phyloP scores from a whole-genome alignment of 2,113 vertebrate species.

The Indri indri region DNA sequence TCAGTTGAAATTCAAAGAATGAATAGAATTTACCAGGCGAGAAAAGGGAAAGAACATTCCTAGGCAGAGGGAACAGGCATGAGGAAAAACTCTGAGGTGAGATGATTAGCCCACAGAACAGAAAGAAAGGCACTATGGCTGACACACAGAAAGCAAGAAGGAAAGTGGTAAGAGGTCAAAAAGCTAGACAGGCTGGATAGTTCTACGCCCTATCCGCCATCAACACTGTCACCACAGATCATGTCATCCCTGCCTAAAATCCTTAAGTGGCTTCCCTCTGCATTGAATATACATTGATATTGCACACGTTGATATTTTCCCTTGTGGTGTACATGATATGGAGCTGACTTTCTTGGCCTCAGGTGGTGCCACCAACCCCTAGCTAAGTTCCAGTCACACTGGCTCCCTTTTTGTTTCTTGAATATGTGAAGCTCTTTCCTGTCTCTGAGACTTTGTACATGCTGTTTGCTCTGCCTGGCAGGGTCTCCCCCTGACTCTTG shows the following conservation, averaged over 20 bases:
- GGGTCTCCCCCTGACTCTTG: neutral
- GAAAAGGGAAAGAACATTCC: neutral
- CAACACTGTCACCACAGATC: neutral
- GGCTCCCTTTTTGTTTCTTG: neutral
- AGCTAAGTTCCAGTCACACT: neutral
- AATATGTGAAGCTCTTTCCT: neutral
- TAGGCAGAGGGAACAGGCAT: neutral
- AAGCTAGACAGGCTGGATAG: neutral
- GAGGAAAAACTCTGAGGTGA: neutral
- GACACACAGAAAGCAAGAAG: neutral
- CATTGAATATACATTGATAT: neutral
- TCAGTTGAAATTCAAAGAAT: neutral
- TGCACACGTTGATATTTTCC: neutral
- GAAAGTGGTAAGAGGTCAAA: neutral
- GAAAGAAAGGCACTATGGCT: neutral
- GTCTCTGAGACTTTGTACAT: neutral
- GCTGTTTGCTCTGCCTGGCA: neutral
- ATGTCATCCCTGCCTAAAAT: neutral
- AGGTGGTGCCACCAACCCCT: neutral
- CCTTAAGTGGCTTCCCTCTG: neutral
- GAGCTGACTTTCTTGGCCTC: neutral
- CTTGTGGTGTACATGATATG: neutral
- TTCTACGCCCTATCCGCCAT: neutral
- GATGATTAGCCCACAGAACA: neutral
- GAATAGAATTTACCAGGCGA: neutral